Base-by-base conservation (phyloP, 1,140 invertebrate genomes). In the Lepeophtheirus salmonis region DNA sequence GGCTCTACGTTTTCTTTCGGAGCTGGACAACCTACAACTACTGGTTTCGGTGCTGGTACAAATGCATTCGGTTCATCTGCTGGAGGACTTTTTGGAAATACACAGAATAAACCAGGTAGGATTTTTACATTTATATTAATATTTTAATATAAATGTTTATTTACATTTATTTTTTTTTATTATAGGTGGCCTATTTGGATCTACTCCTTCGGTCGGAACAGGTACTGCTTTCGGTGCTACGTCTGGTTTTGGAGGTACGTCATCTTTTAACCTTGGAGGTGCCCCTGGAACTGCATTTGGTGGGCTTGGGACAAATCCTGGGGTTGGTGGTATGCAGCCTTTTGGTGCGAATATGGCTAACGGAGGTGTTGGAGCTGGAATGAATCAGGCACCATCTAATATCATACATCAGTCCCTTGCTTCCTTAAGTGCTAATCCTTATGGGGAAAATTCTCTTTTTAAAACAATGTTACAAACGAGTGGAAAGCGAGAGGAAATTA, bases 401-500 rank as follows among this genome's bases (percentile, higher is more conserved):
- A 23, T 23, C 21, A 57, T 57, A 30, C 49, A 52, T 6, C 48
- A 50, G 20, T 26, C 12, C 18, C 30, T 52, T 4, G 20, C 49
- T 3, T 50, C 16, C 24, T 23, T 60, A 10, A 50, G 21, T 3
- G 23, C 49, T 22, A 61, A 25, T 55, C 59, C 59, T 2, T 61
- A 56, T 41, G 59, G 59, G 14, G 59, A 61, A n/a, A 61, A 61
- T 18, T 48, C 59, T 24, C 25, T 61, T 20, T 61, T 61, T 23
- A 61, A 61, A 26, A 56, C 41, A 14, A 13, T 61, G 17, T 68
- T 72, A 52, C 57, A 78, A 74, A 74, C 74, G 48, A 75, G 75
- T 49, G 72, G 77, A 13, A 82, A 81, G 67, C 70, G 77, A 23
- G 82, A 84, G 64, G 80, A 82, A 59, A 67, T 83, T 12, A 70